phyloP scores from a whole-genome alignment of 2,113 vertebrate genomes.

The Glareola pratincola region DNA sequence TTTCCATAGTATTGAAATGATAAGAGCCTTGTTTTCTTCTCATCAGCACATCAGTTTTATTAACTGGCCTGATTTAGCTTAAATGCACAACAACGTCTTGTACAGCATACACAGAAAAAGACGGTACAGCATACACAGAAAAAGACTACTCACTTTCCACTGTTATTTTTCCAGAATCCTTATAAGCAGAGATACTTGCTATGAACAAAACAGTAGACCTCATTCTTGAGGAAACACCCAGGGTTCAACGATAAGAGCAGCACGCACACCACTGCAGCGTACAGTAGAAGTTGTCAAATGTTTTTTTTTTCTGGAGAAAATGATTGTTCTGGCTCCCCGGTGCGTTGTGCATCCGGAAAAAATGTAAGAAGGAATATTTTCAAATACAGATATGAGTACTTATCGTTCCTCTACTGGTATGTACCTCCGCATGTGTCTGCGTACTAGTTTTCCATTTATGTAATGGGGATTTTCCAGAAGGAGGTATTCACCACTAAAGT shows the following conservation, averaged over 20 bases:
- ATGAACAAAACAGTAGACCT: not conserved
- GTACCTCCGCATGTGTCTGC: not conserved
- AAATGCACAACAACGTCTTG: not conserved
- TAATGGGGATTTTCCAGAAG: slow-evolving; percentile 7
- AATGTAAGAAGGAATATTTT: not conserved
- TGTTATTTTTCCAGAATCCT: not conserved
- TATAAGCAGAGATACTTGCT: not conserved
- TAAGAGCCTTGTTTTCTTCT: not conserved
- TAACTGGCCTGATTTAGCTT: not conserved
- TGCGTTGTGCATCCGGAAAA: not conserved
- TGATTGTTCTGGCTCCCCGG: not conserved
- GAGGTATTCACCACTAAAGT: not conserved
- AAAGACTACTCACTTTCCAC: not conserved
- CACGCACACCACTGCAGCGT: accelerated
- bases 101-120: not conserved
- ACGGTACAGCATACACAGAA: not conserved
- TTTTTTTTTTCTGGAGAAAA: not conserved
- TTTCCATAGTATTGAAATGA: not conserved
- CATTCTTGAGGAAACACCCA: not conserved
- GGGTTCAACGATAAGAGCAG: not conserved
- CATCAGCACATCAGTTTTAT: not conserved
- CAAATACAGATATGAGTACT: not conserved
- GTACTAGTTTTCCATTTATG: not conserved
- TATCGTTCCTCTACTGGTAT: not conserved
- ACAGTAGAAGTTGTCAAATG: not conserved